Conservation (phyloP, 2,888 invertebrate species). For the Clusia tigrina region DNA sequence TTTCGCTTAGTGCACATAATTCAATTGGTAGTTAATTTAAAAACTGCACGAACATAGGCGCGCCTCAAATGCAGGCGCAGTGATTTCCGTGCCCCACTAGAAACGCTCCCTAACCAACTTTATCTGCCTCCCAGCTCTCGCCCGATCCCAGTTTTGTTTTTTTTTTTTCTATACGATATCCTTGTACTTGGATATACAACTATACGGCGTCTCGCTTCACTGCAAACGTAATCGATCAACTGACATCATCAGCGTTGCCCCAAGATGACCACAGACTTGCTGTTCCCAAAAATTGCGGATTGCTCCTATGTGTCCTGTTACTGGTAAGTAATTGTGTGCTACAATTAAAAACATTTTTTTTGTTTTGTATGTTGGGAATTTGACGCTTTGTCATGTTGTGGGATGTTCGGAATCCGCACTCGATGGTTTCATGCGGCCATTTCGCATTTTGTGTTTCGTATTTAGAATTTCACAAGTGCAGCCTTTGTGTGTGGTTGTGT, state of each 20-base stretch:
- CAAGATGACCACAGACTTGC: conserved; percentile 61
- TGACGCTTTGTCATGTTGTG: not conserved
- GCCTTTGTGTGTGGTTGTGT: too few species aligned
- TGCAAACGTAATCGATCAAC: too few species aligned
- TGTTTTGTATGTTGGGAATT: not conserved
- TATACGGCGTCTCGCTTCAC: not conserved
- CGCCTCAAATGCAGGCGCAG: not conserved
- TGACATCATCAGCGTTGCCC: conserved; percentile 22
- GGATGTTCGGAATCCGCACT: not conserved
- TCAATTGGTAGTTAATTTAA: too few species aligned
- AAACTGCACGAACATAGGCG: not conserved
- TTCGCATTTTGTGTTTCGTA: conserved; percentile 33
- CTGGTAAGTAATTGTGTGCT: conserved; percentile 78
- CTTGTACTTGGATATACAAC: not conserved
- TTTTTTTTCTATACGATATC: too few species aligned
- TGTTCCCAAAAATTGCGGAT: conserved; percentile 79
- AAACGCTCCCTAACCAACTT: not conserved
- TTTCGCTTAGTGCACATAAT: too few species aligned
- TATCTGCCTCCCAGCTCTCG: not conserved
- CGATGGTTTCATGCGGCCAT: conserved; percentile 4
- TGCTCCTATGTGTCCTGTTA: conserved; percentile 88
- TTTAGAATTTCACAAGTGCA: too few species aligned
- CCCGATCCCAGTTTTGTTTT: not conserved
- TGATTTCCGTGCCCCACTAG: not conserved
- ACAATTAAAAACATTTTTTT: conserved; percentile 3